Evolutionary conservation across 1,140 invertebrate species (phyloP).

Genomic region (Zaprionus taronus): DNA sequence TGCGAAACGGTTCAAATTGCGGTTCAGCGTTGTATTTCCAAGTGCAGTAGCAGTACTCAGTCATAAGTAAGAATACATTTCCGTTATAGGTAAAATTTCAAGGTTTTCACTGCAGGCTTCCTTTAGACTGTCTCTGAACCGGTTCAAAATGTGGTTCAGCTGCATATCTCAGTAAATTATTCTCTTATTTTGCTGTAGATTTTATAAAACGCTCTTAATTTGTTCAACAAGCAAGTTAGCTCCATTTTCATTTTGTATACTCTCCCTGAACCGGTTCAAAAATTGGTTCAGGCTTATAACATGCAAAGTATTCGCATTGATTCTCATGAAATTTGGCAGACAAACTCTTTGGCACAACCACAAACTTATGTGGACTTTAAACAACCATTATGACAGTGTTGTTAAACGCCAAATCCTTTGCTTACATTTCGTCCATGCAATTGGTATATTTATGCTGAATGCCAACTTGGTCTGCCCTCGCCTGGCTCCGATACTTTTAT

Average conservation of each 20-base stretch:
- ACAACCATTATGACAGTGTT: not conserved
- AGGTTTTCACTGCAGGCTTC: not conserved
- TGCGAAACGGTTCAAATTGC: not conserved
- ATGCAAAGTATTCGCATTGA: not conserved
- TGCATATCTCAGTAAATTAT: not conserved
- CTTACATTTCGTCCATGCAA: not conserved
- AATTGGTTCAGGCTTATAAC: not conserved
- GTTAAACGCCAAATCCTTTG: not conserved
- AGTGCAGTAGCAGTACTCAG: not conserved
- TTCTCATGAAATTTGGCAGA: not conserved
- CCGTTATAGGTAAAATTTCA: no score
- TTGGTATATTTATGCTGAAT: slow-evolving; percentile 1
- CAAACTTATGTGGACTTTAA: not conserved
- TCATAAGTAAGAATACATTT: no score
- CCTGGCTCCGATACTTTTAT: slow-evolving; percentile 49
- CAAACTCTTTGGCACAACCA: not conserved
- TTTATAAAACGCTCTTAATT: not conserved
- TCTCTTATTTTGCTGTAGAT: no score
- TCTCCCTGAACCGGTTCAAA: not conserved
- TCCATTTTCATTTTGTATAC: not conserved
- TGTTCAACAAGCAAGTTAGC: no score
- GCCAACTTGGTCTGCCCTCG: not conserved
- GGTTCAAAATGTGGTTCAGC: not conserved
- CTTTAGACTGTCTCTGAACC: not conserved
- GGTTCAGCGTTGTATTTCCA: not conserved